phyloP scores from a whole-genome alignment of 2,797 vertebrate genomes.

The Orestias chungarensis region DNA sequence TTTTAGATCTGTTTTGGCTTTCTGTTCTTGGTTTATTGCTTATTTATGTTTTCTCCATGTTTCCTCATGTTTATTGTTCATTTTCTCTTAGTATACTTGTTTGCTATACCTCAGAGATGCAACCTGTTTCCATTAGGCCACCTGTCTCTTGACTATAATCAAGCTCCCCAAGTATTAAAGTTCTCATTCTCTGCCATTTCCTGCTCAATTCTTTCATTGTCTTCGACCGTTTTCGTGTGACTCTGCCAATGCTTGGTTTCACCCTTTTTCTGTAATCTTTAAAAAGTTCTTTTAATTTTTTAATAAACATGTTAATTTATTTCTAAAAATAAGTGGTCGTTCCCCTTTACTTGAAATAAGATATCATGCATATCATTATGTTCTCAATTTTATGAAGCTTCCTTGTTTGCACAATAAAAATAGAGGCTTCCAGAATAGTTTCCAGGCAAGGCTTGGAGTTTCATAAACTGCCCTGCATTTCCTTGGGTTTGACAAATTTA shows the following conservation, averaged over 20 bases:
- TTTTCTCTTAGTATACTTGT: background rate
- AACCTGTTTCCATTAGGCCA: background rate
- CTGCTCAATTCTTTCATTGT: background rate
- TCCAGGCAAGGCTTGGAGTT: background rate
- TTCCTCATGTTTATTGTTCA: background rate
- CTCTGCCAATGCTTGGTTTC: background rate
- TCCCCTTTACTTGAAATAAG: no score
- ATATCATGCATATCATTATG: no score
- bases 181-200: background rate
- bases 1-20: background rate
- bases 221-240: background rate
- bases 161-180: background rate
- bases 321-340: background rate
- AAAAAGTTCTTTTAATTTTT: background rate
- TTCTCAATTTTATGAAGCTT: no score
- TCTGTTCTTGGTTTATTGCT: background rate
- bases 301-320: background rate
- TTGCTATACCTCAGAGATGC: background rate
- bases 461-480: background rate
- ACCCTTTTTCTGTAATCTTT: no score
- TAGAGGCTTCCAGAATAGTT: no score
- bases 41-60: background rate
- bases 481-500: background rate
- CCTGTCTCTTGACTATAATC: background rate
- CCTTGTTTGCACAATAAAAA: no score